Evolutionary conservation across 1,140 invertebrate species (phyloP), one percentile per base, ranked within the genome.

Genomic region (Cyrtorhinus lividipennis): DNA sequence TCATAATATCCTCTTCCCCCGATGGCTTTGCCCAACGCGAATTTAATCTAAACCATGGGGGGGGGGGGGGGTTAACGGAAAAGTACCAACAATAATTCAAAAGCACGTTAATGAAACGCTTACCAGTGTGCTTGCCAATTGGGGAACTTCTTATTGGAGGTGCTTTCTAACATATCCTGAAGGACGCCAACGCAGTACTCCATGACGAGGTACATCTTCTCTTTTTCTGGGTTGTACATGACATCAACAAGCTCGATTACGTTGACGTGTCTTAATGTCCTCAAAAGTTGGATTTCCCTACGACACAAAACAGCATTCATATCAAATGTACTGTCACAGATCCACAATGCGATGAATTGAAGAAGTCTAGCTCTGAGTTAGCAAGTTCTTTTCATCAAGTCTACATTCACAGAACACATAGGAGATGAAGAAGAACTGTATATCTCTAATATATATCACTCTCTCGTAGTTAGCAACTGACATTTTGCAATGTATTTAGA

Each of bases 161-260:
- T 85, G 71, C 84, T 85, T 71, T 98, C 94, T 60, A 99, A 75
- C 84, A 99, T 87, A 75, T 95, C 92, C 79, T 87, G 73, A 45
- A 96, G 77, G 48, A 86, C 87, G 67, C 87, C 87, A 61, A 91
- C 86, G 76, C 89, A 92, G 75, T 90, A 92, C 77, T 92, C 89
- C 84, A 92, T 88, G 65, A 92, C 80, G 72, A 95, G 79, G 76
- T 95, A 95, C 85, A 94, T 88, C 76, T 96, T 96, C 72, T 96
- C 88, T 74, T 98, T 98, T 73, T 95, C 91, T 70, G 95, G 88
- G 78, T 95, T 94, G 74, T 87, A 86, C 67, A 97, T 79, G 66
- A 96, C 91, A 75, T 98, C 94, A 66, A 95, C 82, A 72, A 99
- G 78, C 73, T 86, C 81, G 71, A 98, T 93, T 66, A 99, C 87